A percentile compares a stretch with the other conserved stretches of the same genome.
These are phyloP conservation scores for Montifringilla adamsi DNA, from an alignment of 2,113 vertebrate species.

Conservation along the genomic window DNA sequence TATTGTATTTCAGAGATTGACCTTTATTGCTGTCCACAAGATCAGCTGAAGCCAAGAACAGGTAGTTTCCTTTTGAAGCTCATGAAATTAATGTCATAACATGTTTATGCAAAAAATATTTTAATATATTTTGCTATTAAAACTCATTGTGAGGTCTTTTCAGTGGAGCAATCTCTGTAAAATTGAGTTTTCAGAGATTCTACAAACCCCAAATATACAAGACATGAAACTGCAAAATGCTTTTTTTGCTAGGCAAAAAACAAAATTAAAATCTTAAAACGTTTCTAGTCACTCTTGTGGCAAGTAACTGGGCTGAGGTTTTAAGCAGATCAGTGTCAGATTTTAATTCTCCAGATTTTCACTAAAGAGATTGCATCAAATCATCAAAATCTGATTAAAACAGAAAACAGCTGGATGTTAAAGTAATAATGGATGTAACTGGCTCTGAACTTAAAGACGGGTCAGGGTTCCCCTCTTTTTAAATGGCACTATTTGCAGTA, in stretches of 20 bases:
- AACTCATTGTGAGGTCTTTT: background rate
- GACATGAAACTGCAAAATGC: background rate
- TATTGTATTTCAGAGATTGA: background rate
- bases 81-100: background rate
- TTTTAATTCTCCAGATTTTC: slow-evolving; percentile 14
- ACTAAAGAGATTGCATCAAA: slow-evolving; percentile 5
- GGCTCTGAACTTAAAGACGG: background rate
- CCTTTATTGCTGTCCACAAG: background rate
- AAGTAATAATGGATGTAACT: background rate
- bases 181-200: background rate
- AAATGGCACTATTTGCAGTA: background rate
- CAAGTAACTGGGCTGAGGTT: background rate
- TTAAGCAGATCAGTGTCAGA: slow-evolving; percentile 10
- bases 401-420: background rate
- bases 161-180: background rate
- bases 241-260: background rate
- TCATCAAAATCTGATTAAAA: slow-evolving; percentile 35
- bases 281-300: background rate
- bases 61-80: background rate
- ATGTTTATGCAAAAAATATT: background rate
- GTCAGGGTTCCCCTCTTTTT: background rate
- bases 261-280: background rate
- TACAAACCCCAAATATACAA: background rate
- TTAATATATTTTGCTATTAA: background rate
- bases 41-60: background rate